A percentile compares a stretch with the other conserved stretches of the same genome.
Evolutionary conservation across 2,113 vertebrate genomes (phyloP).

Genomic region (Gnathonemus longibarbis): DNA sequence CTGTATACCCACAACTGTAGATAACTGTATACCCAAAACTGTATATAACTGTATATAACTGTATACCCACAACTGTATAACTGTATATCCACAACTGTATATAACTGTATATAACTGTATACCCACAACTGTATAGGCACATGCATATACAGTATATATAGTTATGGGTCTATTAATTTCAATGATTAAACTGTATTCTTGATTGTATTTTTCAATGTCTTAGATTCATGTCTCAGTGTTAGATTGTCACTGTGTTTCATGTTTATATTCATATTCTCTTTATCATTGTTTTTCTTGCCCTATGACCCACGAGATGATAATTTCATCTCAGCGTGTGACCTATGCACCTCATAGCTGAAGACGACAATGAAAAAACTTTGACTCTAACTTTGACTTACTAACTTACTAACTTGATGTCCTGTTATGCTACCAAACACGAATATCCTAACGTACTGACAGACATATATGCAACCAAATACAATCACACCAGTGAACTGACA

Average conservation of each 20-base stretch:
- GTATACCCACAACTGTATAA: not conserved
- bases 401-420: not conserved
- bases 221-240: not conserved
- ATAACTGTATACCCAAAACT: no score
- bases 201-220: not conserved
- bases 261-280: not conserved
- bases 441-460: not conserved
- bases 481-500: not conserved
- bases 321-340: not conserved
- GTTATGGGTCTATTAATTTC: no score
- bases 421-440: not conserved
- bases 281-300: not conserved
- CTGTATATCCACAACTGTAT: no score
- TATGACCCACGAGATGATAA: not conserved
- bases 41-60: no score
- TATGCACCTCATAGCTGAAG: not conserved
- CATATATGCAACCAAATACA: not conserved
- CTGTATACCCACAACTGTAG: not conserved
- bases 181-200: not conserved
- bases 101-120: no score
- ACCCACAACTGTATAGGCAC: not conserved
- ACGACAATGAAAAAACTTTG: not conserved
- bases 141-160: not conserved
- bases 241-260: not conserved
- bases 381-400: not conserved